These are phyloP conservation scores for Gulo gulo DNA, from an alignment of 2,113 vertebrate species.

Conservation along the genomic window DNA sequence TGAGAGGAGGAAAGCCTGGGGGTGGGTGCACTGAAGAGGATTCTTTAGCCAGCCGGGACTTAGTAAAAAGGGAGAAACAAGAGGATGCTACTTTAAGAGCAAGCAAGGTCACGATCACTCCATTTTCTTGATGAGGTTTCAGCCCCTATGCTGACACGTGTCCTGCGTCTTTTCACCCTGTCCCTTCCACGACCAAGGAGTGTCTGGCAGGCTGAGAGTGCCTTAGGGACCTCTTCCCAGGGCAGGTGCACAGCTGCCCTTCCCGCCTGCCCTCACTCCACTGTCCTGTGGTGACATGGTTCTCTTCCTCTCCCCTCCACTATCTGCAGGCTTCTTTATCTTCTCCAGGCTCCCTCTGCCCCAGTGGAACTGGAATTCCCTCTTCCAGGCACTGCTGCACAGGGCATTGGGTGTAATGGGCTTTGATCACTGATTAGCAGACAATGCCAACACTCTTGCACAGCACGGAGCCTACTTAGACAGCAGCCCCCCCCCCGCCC, in stretches of 20 bases:
- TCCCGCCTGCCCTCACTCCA: rapidly evolving
- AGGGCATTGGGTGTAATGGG: rapidly evolving
- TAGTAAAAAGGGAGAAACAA: not conserved
- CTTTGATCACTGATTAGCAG: not conserved
- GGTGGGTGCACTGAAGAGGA: not conserved
- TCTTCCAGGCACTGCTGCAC: not conserved
- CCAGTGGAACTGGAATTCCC: too few relatives aligned
- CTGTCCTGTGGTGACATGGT: rapidly evolving
- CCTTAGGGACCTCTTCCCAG: not conserved
- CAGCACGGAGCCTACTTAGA: not conserved
- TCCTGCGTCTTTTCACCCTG: not conserved
- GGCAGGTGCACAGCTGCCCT: not conserved
- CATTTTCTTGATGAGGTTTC: not conserved
- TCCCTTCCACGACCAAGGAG: not conserved
- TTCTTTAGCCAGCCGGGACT: not conserved
- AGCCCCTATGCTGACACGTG: not conserved
- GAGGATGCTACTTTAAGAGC: not conserved
- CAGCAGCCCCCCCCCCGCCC: not conserved
- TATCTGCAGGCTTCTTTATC: not conserved
- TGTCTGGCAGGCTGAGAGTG: too few relatives aligned
- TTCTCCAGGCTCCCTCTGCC: too few relatives aligned
- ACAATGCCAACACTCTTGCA: rapidly evolving
- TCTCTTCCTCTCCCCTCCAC: not conserved
- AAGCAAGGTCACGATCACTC: not conserved
- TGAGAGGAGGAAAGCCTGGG: not conserved